phyloP scores from a whole-genome alignment of 2,888 invertebrate genomes.

The Eristalis arbustorum region DNA sequence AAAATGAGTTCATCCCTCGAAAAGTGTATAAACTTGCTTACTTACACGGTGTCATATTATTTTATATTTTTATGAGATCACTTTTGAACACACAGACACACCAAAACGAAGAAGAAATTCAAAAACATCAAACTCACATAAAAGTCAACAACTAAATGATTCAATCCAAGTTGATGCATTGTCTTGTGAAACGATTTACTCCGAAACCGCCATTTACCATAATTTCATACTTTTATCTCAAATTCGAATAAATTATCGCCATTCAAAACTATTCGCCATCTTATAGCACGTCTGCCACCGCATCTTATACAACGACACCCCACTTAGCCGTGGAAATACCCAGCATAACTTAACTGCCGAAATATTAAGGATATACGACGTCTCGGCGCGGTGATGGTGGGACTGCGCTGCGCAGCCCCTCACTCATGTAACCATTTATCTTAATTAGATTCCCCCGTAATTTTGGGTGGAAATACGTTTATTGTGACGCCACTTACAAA shows the following conservation, averaged over 20 bases:
- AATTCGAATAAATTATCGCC: conserved; percentile 44
- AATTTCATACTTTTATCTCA: conserved; percentile 54
- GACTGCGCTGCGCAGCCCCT: neutral
- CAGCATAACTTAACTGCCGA: conserved; percentile 20
- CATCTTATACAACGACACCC: conserved; percentile 33
- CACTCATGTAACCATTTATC: neutral
- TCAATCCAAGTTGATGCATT: conserved; percentile 10
- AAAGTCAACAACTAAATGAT: conserved; percentile 47
- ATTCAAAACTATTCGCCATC: neutral
- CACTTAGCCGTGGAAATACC: conserved; percentile 51
- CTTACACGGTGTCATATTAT: neutral
- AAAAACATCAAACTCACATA: conserved; percentile 29
- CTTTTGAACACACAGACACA: neutral
- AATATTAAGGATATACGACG: conserved; percentile 50
- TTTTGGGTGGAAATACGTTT: conserved; percentile 24
- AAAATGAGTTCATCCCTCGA: neutral
- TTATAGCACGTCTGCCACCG: conserved; percentile 9
- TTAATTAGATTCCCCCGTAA: conserved; percentile 32
- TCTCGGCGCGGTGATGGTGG: neutral
- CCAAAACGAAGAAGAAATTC: neutral
- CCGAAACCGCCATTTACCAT: conserved; percentile 28
- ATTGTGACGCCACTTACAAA: conserved; percentile 23
- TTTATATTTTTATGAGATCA: neutral
- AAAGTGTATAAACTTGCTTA: neutral
- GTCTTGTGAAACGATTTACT: conserved; percentile 26